Evolutionary conservation across 1,140 invertebrate genomes (phyloP).

Genomic region (Acyrthosiphon pisum): DNA sequence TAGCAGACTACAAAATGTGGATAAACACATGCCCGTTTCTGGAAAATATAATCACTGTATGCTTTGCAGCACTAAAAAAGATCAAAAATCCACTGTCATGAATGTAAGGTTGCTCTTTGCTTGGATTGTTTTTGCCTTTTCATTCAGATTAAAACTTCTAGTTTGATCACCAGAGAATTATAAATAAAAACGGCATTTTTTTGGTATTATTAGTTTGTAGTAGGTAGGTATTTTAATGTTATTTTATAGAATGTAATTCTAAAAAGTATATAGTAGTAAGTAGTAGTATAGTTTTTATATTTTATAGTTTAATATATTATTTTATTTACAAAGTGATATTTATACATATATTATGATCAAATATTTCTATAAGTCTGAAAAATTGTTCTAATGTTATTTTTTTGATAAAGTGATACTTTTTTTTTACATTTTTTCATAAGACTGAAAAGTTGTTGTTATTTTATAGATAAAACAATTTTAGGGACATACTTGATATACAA

Average conservation of each 20-base stretch:
- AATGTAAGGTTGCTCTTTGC: constrained; percentile 39
- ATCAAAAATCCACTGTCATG: background rate
- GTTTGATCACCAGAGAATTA: background rate
- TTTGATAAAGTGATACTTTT: too few relatives aligned
- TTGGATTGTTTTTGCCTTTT: constrained; percentile 28
- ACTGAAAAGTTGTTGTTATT: too few relatives aligned
- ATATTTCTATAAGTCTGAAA: background rate
- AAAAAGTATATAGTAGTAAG: background rate
- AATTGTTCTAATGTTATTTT: too few relatives aligned
- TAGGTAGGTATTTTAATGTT: too few relatives aligned
- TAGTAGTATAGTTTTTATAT: too few relatives aligned
- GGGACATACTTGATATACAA: too few relatives aligned
- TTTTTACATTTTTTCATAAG: too few relatives aligned
- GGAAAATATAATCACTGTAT: background rate
- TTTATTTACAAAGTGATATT: background rate
- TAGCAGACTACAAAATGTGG: constrained; percentile 3
- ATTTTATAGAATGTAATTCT: background rate
- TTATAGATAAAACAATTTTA: background rate
- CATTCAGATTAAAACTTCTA: background rate
- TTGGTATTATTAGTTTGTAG: too few relatives aligned
- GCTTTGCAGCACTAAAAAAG: constrained; percentile 22
- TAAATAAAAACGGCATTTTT: background rate
- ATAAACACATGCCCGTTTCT: background rate
- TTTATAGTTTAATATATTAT: background rate
- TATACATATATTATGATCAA: too few relatives aligned